phyloP scores from a whole-genome alignment of 1,140 invertebrate species.

The Drosophila leontia region DNA sequence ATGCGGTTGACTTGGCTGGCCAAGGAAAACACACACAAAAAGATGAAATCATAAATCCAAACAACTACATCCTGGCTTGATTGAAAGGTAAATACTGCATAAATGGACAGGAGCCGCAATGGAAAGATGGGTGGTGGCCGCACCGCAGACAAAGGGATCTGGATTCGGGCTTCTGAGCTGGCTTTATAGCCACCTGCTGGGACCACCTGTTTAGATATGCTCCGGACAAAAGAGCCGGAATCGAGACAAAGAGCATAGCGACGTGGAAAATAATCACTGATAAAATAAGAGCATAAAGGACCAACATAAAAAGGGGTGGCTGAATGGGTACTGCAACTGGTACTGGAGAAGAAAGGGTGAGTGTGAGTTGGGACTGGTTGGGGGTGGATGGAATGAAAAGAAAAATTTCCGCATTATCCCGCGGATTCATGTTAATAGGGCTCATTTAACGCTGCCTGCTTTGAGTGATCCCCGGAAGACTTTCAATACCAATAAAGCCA shows the following conservation, averaged over 20 bases:
- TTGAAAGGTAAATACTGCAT: conserved; percentile 78
- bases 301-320: conserved; percentile 50
- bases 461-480: conserved; percentile 30
- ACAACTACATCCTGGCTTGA: conserved; percentile 58
- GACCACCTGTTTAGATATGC: conserved; percentile 82
- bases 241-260: conserved; percentile 72
- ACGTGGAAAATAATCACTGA: conserved; percentile 84
- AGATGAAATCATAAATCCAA: conserved; percentile 62
- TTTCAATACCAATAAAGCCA: conserved; percentile 39
- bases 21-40: conserved; percentile 41
- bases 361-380: neutral
- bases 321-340: neutral
- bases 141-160: conserved; percentile 44
- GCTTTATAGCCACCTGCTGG: conserved; percentile 69
- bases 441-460: conserved; percentile 65
- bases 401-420: conserved; percentile 55
- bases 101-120: conserved; percentile 15
- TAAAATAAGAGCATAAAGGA: conserved; percentile 75
- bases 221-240: conserved; percentile 54
- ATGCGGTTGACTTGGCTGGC: conserved; percentile 69
- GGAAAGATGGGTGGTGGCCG: conserved; percentile 2
- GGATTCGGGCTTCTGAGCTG: conserved; percentile 6
- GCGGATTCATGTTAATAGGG: conserved; percentile 72
- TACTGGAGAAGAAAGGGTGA: neutral
- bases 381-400: conserved; percentile 57